Base-by-base conservation (phyloP, 2,797 vertebrate genomes). In the Petrocephalus schoutedeni region DNA sequence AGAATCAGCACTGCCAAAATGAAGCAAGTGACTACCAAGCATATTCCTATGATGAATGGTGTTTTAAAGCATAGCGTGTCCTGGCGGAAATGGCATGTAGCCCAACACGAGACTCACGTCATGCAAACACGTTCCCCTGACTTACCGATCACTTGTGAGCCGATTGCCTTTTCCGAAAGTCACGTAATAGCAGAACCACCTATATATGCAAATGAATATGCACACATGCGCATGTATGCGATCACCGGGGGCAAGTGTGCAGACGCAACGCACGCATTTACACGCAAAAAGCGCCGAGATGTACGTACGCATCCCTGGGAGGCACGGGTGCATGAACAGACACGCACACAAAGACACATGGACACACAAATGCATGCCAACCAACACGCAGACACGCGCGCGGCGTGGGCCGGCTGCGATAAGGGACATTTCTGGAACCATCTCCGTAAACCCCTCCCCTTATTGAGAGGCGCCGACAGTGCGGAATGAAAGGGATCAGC, bases 401-500 rank as follows among this genome's bases (percentile, higher is more conserved):
- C 74, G 12, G 61, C 54, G 58, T 67, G 32, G 86, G 51, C 89
- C 51, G 74, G 51, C 19, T 32, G 23, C 23, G 87, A 88, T 88
- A 88, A 87, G 80, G 64, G 49, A 87, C 80, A 36, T 80, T 85
- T 87, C 86, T 80, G 88, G 83, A 89, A 91, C 83, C 92, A 53
- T 93, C 92, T 92, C 91, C 90, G 90, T 93, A 91, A 91, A 89
- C 92, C 90, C 91, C 93, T 90, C 92, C 90, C 90, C 90, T 91
- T 91, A 91, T 89, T 80, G 84, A 0, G 89, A 92, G 94, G 94
- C 93, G 93, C 94, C 95, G 93, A 95, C 94, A 96, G 94, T 93
- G 93, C 93, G 95, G 95, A 96, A 96, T 93, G 94, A 94, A 95
- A 94, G 94, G 92, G 94, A 95, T 95, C 95, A 95, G 95, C 94